These are phyloP conservation scores for Aviceda subcristata DNA, from an alignment of 2,113 vertebrate species.

Conservation along the genomic window DNA sequence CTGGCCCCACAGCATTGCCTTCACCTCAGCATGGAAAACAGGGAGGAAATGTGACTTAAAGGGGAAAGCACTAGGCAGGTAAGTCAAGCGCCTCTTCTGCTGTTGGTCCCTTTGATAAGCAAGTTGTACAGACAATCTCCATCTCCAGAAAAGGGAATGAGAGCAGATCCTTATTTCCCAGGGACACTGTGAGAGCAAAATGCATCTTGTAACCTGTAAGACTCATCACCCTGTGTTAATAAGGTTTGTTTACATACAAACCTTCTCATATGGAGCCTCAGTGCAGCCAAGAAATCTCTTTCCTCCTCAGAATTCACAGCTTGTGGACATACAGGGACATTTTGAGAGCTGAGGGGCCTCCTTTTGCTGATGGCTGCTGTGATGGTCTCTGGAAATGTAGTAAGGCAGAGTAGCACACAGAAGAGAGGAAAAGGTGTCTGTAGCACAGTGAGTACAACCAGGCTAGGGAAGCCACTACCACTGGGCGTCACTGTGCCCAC, in stretches of 20 bases:
- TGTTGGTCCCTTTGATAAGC: neutral
- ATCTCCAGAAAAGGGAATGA: neutral
- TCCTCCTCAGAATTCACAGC: neutral
- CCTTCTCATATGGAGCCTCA: neutral
- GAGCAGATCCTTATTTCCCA: neutral
- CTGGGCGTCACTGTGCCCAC: neutral
- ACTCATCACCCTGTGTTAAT: neutral
- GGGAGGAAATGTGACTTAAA: neutral
- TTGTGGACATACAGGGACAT: neutral
- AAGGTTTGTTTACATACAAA: neutral
- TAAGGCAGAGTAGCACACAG: neutral
- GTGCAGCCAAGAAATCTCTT: neutral
- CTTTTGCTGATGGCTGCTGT: neutral
- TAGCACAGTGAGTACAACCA: neutral
- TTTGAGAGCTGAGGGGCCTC: neutral
- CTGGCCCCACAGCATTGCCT: neutral
- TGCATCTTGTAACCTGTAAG: neutral
- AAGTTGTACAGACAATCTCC: neutral
- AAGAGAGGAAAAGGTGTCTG: neutral
- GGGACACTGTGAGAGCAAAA: neutral
- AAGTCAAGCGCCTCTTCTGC: neutral
- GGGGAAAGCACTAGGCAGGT: neutral
- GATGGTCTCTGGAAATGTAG: neutral
- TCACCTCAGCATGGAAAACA: neutral
- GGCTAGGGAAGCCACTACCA: neutral